A percentile compares a stretch with the other conserved stretches of the same genome.
phyloP scores from a whole-genome alignment of 2,797 vertebrate species.

The Tokudaia muenninki region DNA sequence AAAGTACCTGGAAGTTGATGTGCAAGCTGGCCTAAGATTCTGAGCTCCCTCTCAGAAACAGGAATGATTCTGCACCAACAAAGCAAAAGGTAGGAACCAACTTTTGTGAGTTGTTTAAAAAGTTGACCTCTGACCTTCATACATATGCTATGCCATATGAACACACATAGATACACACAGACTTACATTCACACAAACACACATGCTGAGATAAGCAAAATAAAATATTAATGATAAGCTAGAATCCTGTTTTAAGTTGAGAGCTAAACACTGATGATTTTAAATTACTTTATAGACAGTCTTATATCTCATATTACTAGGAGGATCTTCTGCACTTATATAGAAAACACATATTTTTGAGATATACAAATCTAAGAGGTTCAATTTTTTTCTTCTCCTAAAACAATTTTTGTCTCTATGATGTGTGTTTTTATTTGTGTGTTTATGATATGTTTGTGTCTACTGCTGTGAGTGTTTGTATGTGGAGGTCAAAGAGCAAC shows the following conservation, averaged over 20 bases:
- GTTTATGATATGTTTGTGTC: neutral
- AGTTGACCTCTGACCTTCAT: neutral
- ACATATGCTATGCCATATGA: no score
- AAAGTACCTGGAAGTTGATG: neutral
- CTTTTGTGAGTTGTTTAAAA: neutral
- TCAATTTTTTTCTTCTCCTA: neutral
- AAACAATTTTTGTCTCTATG: neutral
- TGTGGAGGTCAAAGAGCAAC: neutral
- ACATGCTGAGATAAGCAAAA: neutral
- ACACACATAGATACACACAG: no score
- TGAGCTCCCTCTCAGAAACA: neutral
- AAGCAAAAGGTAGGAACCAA: neutral
- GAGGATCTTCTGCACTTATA: neutral
- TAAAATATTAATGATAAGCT: neutral
- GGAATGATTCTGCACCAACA: neutral
- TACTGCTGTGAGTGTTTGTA: neutral
- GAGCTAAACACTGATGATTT: neutral
- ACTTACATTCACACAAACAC: neutral
- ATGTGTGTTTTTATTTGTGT: neutral
- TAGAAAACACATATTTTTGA: neutral
- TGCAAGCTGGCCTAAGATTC: neutral
- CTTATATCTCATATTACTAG: neutral
- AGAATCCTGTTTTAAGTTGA: neutral
- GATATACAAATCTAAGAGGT: neutral
- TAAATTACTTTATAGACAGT: neutral